Evolutionary conservation across 1,140 invertebrate species (phyloP), one percentile per base, ranked within the genome.

Genomic region (Dysdera silvatica): DNA sequence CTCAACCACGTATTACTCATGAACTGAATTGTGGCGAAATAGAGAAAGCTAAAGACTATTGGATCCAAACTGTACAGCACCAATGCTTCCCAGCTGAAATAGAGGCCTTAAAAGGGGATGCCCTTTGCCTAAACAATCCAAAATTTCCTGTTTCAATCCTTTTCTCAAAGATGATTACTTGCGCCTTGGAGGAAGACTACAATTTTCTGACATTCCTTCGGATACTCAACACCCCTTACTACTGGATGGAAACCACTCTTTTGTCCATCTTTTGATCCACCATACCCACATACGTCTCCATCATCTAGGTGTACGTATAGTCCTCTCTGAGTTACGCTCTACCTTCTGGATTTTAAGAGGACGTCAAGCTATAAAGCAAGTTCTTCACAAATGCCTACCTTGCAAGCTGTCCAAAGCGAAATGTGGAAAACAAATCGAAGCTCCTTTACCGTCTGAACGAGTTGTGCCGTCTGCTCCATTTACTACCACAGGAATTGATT

Each of bases 361-460:
- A 16, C 54, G 54, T 23, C 54, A 41, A n/a, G 37, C 37, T 6
- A 56, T 56, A 18, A 29, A 35, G 18, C 14, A 14, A 24, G 29
- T 56, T n/a, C 26, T 56, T 7, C 18, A 35, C 35, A 6, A 23
- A 23, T 56, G 54, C 32, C 28, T 56, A 23, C 16, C 32, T 20
- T 63, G 28, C 24, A 35, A 35, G 29, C 20, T 14, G 53, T 20
- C 35, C 29, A 40, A 35, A 49, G 32, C 31, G 45, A 26, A n/a
- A 12, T 14, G 26, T n/a, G 41, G 20, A 20, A 20, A 28, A 16
- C 32, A 64, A 56, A 49, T 37, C 53, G 31, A 62, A 35, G 49
- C 33, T 14, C 43, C 54, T 43, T 23, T 45, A 24, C 32, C 54
- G 10, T 29, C 2, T 31, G 54, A 56, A 4, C 4, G 32, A 24